These are phyloP conservation scores for Ctenoplectra terminalis DNA, from an alignment of 1,140 invertebrate genomes.

Conservation along the genomic window DNA sequence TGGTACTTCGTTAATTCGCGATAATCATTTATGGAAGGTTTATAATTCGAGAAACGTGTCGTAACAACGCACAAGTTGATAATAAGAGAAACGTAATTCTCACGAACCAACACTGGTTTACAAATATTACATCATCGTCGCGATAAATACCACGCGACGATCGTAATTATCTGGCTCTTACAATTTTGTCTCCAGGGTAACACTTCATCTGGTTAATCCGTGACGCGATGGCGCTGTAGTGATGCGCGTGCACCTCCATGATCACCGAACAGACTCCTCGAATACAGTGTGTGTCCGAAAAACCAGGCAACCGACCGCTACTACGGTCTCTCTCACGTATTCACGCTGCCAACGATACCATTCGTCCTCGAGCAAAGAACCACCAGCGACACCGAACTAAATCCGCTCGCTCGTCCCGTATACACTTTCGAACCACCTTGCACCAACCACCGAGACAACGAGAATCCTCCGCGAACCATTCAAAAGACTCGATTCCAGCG, in stretches of 20 bases:
- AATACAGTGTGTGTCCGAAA: neutral
- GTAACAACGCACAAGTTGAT: too few species aligned
- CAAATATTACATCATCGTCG: neutral
- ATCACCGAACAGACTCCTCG: neutral
- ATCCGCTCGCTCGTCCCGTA: conserved; percentile 22
- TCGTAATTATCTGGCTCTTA: conserved; percentile 70
- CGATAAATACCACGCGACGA: neutral
- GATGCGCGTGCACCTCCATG: conserved; percentile 81
- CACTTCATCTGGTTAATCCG: conserved; percentile 81
- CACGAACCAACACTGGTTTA: too few species aligned
- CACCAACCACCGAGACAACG: neutral
- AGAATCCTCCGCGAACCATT: neutral
- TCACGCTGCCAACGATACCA: conserved; percentile 55
- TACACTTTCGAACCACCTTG: conserved; percentile 6
- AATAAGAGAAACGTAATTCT: too few species aligned
- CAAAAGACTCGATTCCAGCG: neutral
- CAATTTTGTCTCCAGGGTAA: conserved; percentile 84
- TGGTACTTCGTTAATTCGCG: neutral
- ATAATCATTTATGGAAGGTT: neutral
- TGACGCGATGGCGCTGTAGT: conserved; percentile 76
- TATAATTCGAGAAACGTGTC: neutral
- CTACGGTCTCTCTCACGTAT: conserved; percentile 2
- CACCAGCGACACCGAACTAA: conserved; percentile 32
- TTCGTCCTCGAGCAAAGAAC: conserved; percentile 49
- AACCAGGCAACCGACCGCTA: neutral